phyloP scores from a whole-genome alignment of 2,888 invertebrate species.

The Polyploca ridens region DNA sequence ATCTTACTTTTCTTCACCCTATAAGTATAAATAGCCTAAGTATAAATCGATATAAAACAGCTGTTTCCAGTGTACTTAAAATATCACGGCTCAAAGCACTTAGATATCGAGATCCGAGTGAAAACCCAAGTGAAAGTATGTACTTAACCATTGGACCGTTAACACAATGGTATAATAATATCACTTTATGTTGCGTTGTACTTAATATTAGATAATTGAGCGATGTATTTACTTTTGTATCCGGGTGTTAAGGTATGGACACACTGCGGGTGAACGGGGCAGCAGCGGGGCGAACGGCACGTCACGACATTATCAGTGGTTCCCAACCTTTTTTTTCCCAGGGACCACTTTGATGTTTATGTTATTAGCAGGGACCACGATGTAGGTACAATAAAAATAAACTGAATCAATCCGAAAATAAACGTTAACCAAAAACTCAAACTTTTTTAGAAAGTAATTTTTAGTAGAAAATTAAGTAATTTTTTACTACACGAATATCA shows the following conservation, averaged over 20 bases:
- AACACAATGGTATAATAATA: conserved; percentile 44
- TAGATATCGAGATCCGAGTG: conserved; percentile 10
- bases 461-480: too few species aligned
- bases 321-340: too few species aligned
- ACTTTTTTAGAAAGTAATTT: too few species aligned
- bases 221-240: conserved; percentile 5
- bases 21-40: neutral
- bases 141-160: conserved; percentile 55
- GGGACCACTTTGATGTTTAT: too few species aligned
- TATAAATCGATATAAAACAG: conserved; percentile 12
- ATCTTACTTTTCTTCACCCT: conserved; percentile 15
- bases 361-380: too few species aligned
- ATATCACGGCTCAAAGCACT: conserved; percentile 13
- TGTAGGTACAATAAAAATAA: too few species aligned
- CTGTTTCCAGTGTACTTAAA: conserved; percentile 10
- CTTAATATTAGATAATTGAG: conserved; percentile 20
- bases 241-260: conserved; percentile 14
- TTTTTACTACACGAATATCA: too few species aligned
- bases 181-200: conserved; percentile 17
- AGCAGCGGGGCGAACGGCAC: neutral
- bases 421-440: too few species aligned
- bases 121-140: conserved; percentile 50
- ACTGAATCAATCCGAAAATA: too few species aligned
- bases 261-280: neutral
- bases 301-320: too few species aligned